Evolutionary conservation across 2,888 invertebrate genomes (phyloP).

Genomic region (Drosophila yooni): DNA sequence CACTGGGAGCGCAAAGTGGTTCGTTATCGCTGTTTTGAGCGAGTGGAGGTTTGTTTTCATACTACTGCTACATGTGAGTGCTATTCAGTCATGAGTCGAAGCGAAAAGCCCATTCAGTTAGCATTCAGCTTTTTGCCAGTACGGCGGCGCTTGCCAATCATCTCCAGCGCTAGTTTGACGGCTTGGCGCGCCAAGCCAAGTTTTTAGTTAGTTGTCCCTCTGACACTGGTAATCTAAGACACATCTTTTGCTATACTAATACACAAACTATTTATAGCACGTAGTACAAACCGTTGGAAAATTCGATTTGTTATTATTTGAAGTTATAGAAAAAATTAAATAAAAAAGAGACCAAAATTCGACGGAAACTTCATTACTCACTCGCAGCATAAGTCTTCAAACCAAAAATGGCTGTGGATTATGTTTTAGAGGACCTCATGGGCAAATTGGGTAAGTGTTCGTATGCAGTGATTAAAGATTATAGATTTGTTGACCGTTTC

Average conservation of each 20-base stretch:
- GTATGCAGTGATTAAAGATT: conserved; percentile 25
- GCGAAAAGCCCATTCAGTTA: conserved; percentile 55
- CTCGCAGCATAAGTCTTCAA: background rate
- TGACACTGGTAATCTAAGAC: conserved; percentile 12
- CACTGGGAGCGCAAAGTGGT: conserved; percentile 36
- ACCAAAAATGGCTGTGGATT: conserved; percentile 87
- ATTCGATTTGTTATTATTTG: conserved; percentile 31
- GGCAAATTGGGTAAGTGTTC: conserved; percentile 87
- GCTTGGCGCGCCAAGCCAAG: conserved; percentile 23
- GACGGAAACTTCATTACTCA: background rate
- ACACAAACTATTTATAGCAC: background rate
- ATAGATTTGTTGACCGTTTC: conserved; percentile 14
- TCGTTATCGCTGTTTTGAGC: conserved; percentile 50
- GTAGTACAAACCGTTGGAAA: background rate
- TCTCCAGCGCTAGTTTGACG: conserved; percentile 26
- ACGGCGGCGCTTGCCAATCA: conserved; percentile 60
- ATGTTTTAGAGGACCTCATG: conserved; percentile 88
- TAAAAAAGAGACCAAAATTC: background rate
- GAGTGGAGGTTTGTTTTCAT: conserved; percentile 15
- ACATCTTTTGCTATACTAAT: background rate
- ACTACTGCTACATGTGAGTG: conserved; percentile 40
- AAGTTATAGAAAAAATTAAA: background rate
- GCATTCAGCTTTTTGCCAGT: conserved; percentile 72
- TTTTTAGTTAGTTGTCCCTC: conserved; percentile 9
- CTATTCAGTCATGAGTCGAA: conserved; percentile 50